Evolutionary conservation across 2,888 invertebrate genomes (phyloP), one percentile per base, ranked within the genome.

Genomic region (Machimus rusticus): DNA sequence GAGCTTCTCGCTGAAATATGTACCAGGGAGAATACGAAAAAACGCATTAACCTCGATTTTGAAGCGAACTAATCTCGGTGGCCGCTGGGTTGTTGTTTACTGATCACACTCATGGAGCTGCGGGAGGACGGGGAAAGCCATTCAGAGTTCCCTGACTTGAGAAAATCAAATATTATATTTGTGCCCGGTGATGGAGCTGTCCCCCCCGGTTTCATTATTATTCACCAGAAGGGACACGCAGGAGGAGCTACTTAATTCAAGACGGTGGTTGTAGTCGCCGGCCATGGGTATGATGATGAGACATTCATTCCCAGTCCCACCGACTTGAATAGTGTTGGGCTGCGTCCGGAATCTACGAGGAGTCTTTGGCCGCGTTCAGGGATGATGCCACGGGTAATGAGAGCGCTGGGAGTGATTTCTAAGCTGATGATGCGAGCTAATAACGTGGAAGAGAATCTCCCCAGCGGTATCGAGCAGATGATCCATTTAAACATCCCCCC

Each of bases 1-100:
- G n/a, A 55, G 19, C 16, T 55, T 55, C 55, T 55, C 5, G 39
- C 3, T 2, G 78, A 39, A 28, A 43, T 43, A 78, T 37, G 78
- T 43, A 78, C 39, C 43, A 78, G 39, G 39, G 43, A 6, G 46
- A 55, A 81, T 55, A 79, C 8, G 81, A 81, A 81, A 81, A 81
- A 51, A 81, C 81, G 81, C 81, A 81, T 81, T 81, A 81, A 81
- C 81, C 81, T 34, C 81, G 81, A 81, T 81, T 55, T 66, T 51
- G 46, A 46, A 23, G 55, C 81, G 55, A 34, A 81, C 55, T 81
- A 81, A 81, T 81, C 81, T 81, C 16, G n/a, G 28, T 31, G 19
- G 79, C n/a, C 43, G 51, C 55, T 81, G 16, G 55, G 46, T 81
- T 23, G 51, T 81, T 81, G 81, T 81, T 81, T 81, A 51, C 23